These are phyloP conservation scores for Lamellibrachia luymesi DNA, from an alignment of 1,140 invertebrate genomes.

Conservation along the genomic window DNA sequence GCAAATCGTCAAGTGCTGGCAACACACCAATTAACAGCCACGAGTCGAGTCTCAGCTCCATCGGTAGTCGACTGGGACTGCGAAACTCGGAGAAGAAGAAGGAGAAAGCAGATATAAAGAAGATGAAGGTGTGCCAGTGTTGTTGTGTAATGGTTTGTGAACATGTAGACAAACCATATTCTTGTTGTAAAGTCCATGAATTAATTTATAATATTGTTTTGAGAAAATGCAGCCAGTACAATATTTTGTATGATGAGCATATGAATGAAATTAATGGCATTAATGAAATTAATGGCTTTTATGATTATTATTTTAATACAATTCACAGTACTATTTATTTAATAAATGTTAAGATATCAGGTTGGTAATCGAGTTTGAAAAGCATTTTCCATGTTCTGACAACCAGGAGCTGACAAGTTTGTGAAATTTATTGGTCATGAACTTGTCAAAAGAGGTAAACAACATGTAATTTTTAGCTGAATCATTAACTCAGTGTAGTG, in stretches of 20 bases:
- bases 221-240: conserved; percentile 26
- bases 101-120: conserved; percentile 17
- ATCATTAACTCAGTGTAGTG: no score
- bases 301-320: no score
- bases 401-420: no score
- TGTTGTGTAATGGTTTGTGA: not conserved
- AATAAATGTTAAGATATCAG: no score
- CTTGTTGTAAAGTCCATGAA: conserved; percentile 7
- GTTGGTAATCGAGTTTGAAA: no score
- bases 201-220: conserved; percentile 6
- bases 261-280: conserved; percentile 24
- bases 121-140: conserved; percentile 8
- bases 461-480: no score
- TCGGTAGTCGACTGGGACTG: not conserved
- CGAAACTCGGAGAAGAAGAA: conserved; percentile 15
- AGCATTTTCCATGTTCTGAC: no score
- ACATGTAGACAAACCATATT: not conserved
- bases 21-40: conserved; percentile 16
- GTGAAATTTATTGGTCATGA: no score
- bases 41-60: not conserved
- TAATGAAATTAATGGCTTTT: not conserved
- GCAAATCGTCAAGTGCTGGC: conserved; percentile 1
- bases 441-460: no score
- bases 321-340: no score
- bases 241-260: conserved; percentile 14